phyloP scores from a whole-genome alignment of 2,888 invertebrate genomes.

The Serrognathus titanus region DNA sequence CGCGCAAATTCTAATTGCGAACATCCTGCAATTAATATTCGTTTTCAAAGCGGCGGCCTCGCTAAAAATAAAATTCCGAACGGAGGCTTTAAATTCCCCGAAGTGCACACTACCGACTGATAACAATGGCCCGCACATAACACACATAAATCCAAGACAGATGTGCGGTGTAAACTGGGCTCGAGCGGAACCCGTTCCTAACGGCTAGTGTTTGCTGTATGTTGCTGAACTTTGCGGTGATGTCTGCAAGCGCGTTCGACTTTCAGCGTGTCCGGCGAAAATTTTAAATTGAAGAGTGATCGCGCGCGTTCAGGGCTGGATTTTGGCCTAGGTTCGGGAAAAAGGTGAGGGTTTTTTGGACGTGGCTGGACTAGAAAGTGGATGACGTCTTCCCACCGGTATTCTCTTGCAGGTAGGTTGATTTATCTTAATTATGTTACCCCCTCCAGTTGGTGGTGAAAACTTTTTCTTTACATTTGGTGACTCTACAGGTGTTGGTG shows the following conservation, averaged over 20 bases:
- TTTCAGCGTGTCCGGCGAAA: conserved; percentile 4
- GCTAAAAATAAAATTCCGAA: conserved; percentile 6
- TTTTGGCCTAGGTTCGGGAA: no score
- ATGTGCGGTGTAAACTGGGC: conserved; percentile 14
- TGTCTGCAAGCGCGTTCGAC: not conserved
- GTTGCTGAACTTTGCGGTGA: conserved; percentile 8
- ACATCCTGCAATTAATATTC: conserved; percentile 4
- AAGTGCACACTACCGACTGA: conserved; percentile 2
- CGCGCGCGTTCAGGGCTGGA: not conserved
- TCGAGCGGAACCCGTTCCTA: conserved; percentile 15
- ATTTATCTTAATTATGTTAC: conserved; percentile 6
- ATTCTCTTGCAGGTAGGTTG: conserved; percentile 3
- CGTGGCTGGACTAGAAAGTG: not conserved
- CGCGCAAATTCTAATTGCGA: not conserved
- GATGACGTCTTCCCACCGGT: conserved; percentile 8
- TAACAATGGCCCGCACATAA: conserved; percentile 1
- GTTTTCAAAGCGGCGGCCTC: not conserved
- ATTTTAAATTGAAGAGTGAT: not conserved
- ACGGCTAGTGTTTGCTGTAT: conserved; percentile 5
- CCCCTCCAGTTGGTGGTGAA: conserved; percentile 4
- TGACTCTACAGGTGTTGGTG: not conserved
- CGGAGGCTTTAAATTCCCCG: not conserved
- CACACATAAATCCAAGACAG: not conserved
- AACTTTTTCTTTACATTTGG: not conserved
- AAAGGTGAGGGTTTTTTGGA: not conserved